Evolutionary conservation across 2,113 vertebrate genomes (phyloP).

Genomic region (Glaucomys volans): DNA sequence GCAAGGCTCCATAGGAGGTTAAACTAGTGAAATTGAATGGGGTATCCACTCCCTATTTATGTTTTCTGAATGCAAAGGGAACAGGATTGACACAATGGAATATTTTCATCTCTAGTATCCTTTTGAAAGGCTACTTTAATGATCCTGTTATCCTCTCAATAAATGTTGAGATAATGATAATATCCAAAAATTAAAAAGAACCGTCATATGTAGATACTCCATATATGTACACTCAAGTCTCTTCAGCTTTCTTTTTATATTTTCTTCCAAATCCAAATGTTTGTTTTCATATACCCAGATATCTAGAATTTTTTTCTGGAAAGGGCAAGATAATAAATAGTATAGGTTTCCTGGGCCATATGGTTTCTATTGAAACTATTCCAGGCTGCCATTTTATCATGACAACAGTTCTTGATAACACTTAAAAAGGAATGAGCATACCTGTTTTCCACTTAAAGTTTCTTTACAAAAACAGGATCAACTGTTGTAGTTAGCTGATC

Average conservation of each 20-base stretch:
- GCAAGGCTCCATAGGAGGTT: neutral
- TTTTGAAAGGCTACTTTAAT: conserved; percentile 9
- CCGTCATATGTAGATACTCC: neutral
- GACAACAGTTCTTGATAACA: neutral
- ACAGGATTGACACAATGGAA: neutral
- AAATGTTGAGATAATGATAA: neutral
- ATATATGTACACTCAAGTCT: neutral
- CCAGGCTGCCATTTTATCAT: neutral
- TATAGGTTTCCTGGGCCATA: neutral
- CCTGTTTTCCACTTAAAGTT: neutral
- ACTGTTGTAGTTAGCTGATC: neutral
- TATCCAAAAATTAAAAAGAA: neutral
- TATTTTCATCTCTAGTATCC: neutral
- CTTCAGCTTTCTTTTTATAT: neutral
- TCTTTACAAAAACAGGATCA: neutral
- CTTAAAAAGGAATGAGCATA: neutral
- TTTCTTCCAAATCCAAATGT: neutral
- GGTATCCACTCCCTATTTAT: neutral
- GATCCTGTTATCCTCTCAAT: neutral
- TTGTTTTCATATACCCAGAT: neutral
- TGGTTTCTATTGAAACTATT: neutral
- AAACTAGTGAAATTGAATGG: neutral
- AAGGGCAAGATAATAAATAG: neutral
- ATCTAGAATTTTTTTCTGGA: neutral
- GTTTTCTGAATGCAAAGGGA: neutral